Evolutionary conservation across 2,797 vertebrate genomes (phyloP).

Genomic region (Mormyrus proboscirostris): DNA sequence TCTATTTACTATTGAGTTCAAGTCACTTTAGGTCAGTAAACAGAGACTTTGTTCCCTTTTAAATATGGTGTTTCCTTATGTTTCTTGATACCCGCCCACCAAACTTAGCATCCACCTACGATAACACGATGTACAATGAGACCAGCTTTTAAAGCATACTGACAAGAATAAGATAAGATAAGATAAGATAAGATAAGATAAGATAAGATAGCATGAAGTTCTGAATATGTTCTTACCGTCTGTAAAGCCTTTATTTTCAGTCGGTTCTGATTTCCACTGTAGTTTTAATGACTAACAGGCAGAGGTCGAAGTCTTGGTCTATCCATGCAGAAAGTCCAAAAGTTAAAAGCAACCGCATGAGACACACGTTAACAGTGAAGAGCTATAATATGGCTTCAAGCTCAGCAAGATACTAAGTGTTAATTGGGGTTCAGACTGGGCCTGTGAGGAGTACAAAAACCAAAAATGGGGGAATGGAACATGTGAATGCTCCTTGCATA

Average conservation of each 20-base stretch:
- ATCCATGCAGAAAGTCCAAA: conserved; percentile 22
- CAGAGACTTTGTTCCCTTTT: neutral
- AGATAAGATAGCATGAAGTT: neutral
- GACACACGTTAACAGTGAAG: neutral
- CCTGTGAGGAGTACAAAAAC: neutral
- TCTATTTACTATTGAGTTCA: neutral
- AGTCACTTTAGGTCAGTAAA: neutral
- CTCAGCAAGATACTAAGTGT: neutral
- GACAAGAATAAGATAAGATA: neutral
- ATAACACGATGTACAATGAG: neutral
- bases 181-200: neutral
- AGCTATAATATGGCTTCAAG: neutral
- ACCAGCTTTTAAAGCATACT: neutral
- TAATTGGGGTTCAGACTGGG: neutral
- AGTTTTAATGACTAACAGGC: neutral
- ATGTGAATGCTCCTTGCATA: neutral
- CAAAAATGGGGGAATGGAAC: neutral
- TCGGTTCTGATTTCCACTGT: neutral
- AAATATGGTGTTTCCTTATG: neutral
- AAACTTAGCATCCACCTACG: neutral
- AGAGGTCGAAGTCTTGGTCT: conserved; percentile 36
- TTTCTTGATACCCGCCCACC: neutral
- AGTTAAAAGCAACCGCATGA: neutral
- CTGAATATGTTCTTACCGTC: conserved; percentile 14
- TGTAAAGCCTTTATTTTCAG: neutral